Evolutionary conservation across 2,888 invertebrate species (phyloP), one percentile per base, ranked within the genome.

Genomic region (Incurvaria masculella): DNA sequence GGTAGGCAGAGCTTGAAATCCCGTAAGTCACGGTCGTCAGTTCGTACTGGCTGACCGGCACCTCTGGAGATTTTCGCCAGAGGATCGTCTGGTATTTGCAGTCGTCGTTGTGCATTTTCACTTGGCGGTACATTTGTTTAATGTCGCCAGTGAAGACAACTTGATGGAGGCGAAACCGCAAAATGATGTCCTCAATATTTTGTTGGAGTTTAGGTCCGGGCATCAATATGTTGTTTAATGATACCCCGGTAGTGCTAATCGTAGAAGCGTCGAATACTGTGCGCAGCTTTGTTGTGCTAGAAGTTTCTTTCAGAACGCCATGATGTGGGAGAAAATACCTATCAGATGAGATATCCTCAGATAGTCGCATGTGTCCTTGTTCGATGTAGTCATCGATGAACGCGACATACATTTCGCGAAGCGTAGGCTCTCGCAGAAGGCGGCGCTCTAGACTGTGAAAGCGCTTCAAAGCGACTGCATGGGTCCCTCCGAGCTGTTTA

Each of bases 71-170:
- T 40, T 52, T 51, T 1, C 56, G 54, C 56, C 56, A 57, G 26
- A 55, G 42, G 26, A 59, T 56, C 21, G 42, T 48, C 27, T 59
- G 57, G 48, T 51, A 57, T 6, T 44, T 33, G 18, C 52, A 41
- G 23, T 58, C 55, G 6, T 52, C 42, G 3, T 48, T 38, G 10
- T 51, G 38, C 41, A 58, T 19, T 4, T 45, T 44, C 2, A 56
- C 51, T 21, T 54, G 52, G 11, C 55, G 52, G 46, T 54, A 58
- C 55, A 58, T 57, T 26, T 56, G 52, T n/a, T 53, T 53, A 4
- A 58, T 53, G 27, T 58, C 57, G 40, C 52, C 50, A 1, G 57
- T 57, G 40, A 59, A 52, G 4, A 55, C 57, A 38, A 54, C 44
- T 11, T 33, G 20, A 33, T 55, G 53, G 8, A 45, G 38, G 21